phyloP scores from a whole-genome alignment of 2,797 vertebrate species.

The Hyperoplus lanceolatus region DNA sequence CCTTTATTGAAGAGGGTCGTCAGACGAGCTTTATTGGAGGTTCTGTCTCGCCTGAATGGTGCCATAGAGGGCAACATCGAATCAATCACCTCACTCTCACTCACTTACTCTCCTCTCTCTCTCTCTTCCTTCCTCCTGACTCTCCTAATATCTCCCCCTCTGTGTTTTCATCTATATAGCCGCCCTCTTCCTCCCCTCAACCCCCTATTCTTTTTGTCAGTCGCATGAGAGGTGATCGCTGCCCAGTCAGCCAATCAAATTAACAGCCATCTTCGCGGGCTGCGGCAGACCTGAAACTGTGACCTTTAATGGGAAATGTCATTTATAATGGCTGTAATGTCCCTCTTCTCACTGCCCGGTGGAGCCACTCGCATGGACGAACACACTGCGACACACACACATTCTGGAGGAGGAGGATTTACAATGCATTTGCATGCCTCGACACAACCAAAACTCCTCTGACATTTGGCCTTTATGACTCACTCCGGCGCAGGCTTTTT shows the following conservation, averaged over 20 bases:
- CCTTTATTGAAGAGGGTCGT: constrained; percentile 84
- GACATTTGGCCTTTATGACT: constrained; percentile 74
- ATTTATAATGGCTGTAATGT: constrained; percentile 84
- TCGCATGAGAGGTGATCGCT: constrained; percentile 70
- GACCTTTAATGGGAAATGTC: constrained; percentile 86
- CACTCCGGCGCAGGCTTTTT: constrained; percentile 53
- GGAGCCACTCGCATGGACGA: constrained; percentile 53
- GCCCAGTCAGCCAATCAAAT: constrained; percentile 83
- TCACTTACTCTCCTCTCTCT: constrained; percentile 72
- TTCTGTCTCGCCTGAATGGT: constrained; percentile 84
- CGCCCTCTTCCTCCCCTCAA: constrained; percentile 8
- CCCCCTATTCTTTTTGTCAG: constrained; percentile 35
- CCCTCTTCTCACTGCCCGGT: constrained; percentile 75
- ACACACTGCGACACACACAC: constrained; percentile 2
- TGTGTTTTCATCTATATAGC: constrained; percentile 8
- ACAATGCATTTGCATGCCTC: constrained; percentile 51
- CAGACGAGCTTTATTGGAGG: constrained; percentile 83
- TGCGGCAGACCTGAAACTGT: constrained; percentile 68
- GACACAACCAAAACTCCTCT: constrained; percentile 34
- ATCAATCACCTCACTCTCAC: constrained; percentile 81
- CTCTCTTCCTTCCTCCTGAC: constrained; percentile 60
- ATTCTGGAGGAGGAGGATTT: constrained; percentile 16
- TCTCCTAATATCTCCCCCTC: constrained; percentile 60
- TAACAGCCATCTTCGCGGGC: constrained; percentile 71
- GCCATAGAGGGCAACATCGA: constrained; percentile 82